phyloP scores from a whole-genome alignment of 2,113 vertebrate genomes.

The Corythoichthys haematopterus region DNA sequence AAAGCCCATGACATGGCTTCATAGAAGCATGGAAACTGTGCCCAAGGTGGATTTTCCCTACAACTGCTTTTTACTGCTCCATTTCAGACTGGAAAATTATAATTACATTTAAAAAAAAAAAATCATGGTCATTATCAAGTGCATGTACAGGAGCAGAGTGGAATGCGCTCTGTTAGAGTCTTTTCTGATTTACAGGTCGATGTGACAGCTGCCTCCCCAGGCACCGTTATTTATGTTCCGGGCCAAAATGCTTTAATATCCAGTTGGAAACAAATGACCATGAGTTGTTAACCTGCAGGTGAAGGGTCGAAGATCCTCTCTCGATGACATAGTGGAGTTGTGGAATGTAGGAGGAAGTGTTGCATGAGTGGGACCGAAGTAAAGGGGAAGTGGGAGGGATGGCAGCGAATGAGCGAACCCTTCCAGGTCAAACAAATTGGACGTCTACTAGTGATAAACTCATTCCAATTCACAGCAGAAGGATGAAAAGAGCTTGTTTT shows the following conservation, averaged over 20 bases:
- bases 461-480: too few relatives aligned
- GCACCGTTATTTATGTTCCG: constrained; percentile 61
- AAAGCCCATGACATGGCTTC: constrained; percentile 35
- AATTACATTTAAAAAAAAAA: neutral
- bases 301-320: constrained; percentile 56
- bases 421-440: too few relatives aligned
- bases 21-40: constrained; percentile 3
- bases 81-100: neutral
- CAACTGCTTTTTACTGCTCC: constrained; percentile 6
- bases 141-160: constrained; percentile 37
- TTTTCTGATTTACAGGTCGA: constrained; percentile 61
- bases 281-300: constrained; percentile 68
- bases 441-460: too few relatives aligned
- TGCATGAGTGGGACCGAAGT: constrained; percentile 32
- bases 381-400: too few relatives aligned
- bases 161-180: constrained; percentile 65
- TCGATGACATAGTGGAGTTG: constrained; percentile 41
- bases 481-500: too few relatives aligned
- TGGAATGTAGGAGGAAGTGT: constrained; percentile 72
- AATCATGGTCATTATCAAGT: constrained; percentile 39
- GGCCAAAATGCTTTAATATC: constrained; percentile 61
- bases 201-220: constrained; percentile 42
- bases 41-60: constrained; percentile 5
- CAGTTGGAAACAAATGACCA: constrained; percentile 71
- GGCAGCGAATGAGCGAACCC: too few relatives aligned